A percentile compares a stretch with the other conserved stretches of the same genome.
Conservation (phyloP, 2,797 vertebrate genomes). For the Cryptoprocta ferox region DNA sequence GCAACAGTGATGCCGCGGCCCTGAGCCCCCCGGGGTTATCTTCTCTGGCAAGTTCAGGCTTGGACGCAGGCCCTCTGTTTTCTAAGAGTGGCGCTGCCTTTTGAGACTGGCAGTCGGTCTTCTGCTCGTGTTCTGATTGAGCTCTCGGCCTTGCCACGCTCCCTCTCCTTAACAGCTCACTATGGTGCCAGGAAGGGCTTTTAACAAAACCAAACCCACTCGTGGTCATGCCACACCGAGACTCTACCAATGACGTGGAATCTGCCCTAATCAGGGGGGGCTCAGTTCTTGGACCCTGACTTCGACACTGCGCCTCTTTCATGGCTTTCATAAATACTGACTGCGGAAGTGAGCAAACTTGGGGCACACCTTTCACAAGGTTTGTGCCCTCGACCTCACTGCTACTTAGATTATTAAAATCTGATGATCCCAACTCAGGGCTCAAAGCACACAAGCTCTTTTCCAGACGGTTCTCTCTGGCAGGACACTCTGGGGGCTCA, state of each 20-base stretch:
- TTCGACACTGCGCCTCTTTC: conserved; percentile 38
- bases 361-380: background rate
- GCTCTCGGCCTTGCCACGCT: background rate
- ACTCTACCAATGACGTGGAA: background rate
- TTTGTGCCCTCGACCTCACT: background rate
- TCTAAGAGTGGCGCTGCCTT: background rate
- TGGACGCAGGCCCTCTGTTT: background rate
- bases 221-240: background rate
- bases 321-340: conserved; percentile 45
- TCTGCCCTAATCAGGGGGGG: background rate
- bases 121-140: background rate
- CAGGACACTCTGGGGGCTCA: background rate
- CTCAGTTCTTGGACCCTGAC: background rate
- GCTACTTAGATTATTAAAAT: background rate
- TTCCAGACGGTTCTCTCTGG: background rate
- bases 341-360: background rate
- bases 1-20: background rate
- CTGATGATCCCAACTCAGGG: background rate
- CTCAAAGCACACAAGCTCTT: background rate
- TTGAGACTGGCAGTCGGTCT: background rate
- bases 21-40: background rate
- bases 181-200: conserved; percentile 27
- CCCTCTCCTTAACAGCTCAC: conserved; percentile 13
- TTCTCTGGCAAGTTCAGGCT: fast-evolving
- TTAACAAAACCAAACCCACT: background rate